Conservation (phyloP, 2,888 invertebrate genomes). For the Trissoscelio sp. region DNA sequence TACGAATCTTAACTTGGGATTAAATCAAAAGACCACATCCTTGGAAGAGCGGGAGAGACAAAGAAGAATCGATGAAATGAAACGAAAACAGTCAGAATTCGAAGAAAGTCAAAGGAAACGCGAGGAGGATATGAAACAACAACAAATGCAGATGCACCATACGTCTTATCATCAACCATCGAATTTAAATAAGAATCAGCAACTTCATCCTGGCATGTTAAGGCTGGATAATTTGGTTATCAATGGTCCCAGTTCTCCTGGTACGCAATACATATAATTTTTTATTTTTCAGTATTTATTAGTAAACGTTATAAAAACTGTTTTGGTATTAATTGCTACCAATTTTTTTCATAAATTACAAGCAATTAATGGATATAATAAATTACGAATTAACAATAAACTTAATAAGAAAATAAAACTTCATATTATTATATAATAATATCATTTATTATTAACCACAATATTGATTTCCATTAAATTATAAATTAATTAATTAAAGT, state of each 20-base stretch:
- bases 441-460: too few relatives aligned
- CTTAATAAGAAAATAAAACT: too few relatives aligned
- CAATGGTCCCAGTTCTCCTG: conserved; percentile 80
- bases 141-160: conserved; percentile 74
- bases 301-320: too few relatives aligned
- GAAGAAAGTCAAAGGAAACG: conserved; percentile 85
- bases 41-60: conserved; percentile 83
- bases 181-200: conserved; percentile 78
- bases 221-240: conserved; percentile 82
- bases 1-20: conserved; percentile 71
- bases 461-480: too few relatives aligned
- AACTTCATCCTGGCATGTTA: conserved; percentile 80
- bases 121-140: conserved; percentile 83
- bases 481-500: too few relatives aligned
- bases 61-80: conserved; percentile 85
- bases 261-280: conserved; percentile 67
- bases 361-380: background rate
- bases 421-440: too few relatives aligned
- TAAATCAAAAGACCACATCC: conserved; percentile 74
- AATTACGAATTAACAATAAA: background rate
- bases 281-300: background rate
- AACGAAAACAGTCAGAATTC: conserved; percentile 84
- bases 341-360: too few relatives aligned
- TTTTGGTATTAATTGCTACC: too few relatives aligned
- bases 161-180: conserved; percentile 76